Evolutionary conservation across 2,888 invertebrate species (phyloP), one percentile per base, ranked within the genome.

Genomic region (Spicauda simplicius): DNA sequence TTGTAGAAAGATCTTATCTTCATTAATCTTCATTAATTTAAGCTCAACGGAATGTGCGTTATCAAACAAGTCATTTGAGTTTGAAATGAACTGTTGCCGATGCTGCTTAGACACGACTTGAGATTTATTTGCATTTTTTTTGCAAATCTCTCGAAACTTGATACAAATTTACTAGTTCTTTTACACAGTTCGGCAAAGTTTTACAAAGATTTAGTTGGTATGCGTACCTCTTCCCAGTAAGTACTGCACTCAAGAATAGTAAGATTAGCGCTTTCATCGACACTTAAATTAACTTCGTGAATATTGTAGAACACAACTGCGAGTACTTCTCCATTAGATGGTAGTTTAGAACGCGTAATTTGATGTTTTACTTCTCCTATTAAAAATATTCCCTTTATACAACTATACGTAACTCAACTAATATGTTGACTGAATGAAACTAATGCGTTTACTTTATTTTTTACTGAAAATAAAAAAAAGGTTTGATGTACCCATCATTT

Each of bases 141-240:
- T 41, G 37, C 19, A 57, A 57, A 12, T 41, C 57, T n/a, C 57
- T 57, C n/a, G 18, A 56, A 57, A 41, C 33, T 16, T 33, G 55
- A 11, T 33, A 33, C 8, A 55, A 33, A 2, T 16, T 16, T 1
- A 16, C 33, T 10, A 33, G 33, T 33, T 33, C 33, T 10, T 56
- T 56, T 3, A 56, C 55, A 37, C 33, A 56, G 7, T 56, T 56
- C 6, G 55, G 55, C n/a, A n/a, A n/a, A n/a, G n/a, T n/a, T n/a
- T n/a, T n/a, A n/a, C 2, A 33, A 16, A 16, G 33, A 16, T 18
- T 37, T 56, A 7, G 33, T 56, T 2, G 55, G 33, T 10, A 56
- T 56, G 11, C 33, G 16, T 18, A 33, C 33, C 18, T 56, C 33
- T 56, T 56, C 55, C 55, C 55, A 56, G 4, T 33, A 56, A 18